These are phyloP conservation scores for Agonopterix alstromeriana DNA, from an alignment of 2,888 invertebrate species.

Conservation along the genomic window DNA sequence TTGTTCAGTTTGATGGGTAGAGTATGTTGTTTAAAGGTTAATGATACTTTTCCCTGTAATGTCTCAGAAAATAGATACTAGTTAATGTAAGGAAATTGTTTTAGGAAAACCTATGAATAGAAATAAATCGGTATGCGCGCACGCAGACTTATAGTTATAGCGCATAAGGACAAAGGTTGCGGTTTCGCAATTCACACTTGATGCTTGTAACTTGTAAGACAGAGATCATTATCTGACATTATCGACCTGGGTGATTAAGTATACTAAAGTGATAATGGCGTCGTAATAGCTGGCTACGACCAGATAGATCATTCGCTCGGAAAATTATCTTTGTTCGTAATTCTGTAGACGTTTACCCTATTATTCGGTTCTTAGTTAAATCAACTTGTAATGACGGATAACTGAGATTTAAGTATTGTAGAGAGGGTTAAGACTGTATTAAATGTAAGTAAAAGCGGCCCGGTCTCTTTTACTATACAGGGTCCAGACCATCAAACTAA, in stretches of 20 bases:
- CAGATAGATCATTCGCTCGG: conserved; percentile 28
- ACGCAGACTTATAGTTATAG: neutral
- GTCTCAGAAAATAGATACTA: too few relatives aligned
- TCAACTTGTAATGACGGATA: conserved; percentile 25
- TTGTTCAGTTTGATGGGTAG: too few relatives aligned
- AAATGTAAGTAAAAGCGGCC: too few relatives aligned
- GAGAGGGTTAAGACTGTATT: neutral
- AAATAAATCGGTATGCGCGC: conserved; percentile 1
- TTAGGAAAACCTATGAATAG: neutral
- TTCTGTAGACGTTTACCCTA: conserved; percentile 18
- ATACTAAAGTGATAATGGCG: conserved; percentile 60
- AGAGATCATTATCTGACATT: conserved; percentile 57
- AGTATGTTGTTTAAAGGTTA: too few relatives aligned
- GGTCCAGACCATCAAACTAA: too few relatives aligned
- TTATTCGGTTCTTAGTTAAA: conserved; percentile 26
- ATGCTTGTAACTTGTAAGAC: conserved; percentile 33
- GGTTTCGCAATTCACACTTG: conserved; percentile 55
- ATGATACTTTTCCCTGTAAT: too few relatives aligned
- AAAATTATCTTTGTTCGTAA: conserved; percentile 42
- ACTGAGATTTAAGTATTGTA: conserved; percentile 4
- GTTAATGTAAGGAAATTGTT: too few relatives aligned
- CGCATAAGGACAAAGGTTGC: conserved; percentile 32
- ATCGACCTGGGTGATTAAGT: conserved; percentile 57
- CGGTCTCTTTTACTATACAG: too few relatives aligned
- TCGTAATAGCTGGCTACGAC: conserved; percentile 40